Evolutionary conservation across 2,888 invertebrate species (phyloP).

Genomic region (Amphipyra tragopoginis): DNA sequence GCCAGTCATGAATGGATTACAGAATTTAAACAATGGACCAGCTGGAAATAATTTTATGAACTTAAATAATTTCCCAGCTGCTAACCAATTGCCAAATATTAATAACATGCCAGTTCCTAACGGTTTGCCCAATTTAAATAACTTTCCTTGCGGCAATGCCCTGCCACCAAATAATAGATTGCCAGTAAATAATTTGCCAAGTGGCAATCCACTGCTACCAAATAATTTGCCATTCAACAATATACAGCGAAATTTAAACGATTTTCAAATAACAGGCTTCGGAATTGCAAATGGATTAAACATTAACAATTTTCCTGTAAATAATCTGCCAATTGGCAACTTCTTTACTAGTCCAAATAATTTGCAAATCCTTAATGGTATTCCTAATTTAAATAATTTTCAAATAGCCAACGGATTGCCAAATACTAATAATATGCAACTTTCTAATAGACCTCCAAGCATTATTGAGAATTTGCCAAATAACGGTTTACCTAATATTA

Average conservation of each 20-base stretch:
- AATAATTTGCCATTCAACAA: constrained; percentile 42
- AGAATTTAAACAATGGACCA: constrained; percentile 13
- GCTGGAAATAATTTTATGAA: constrained; percentile 18
- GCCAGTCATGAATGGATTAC: constrained; percentile 8
- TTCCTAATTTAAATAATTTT: constrained; percentile 10
- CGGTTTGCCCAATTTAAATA: constrained; percentile 27
- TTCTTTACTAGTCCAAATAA: constrained; percentile 4
- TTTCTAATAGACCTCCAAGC: neutral
- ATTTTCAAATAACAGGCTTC: constrained; percentile 23
- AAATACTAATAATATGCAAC: constrained; percentile 3
- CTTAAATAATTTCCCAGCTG: constrained; percentile 21
- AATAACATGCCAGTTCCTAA: constrained; percentile 7
- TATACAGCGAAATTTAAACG: constrained; percentile 5
- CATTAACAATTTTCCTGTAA: constrained; percentile 11
- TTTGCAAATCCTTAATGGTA: neutral
- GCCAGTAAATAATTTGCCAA: constrained; percentile 30
- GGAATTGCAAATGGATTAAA: constrained; percentile 13
- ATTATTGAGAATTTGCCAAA: neutral
- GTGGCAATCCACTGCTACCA: constrained; percentile 31
- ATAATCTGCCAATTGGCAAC: constrained; percentile 13
- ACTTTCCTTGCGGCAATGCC: neutral
- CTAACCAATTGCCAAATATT: constrained; percentile 16
- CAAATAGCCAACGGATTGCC: constrained; percentile 5
- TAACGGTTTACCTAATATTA: neutral
- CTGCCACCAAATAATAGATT: neutral